These are phyloP conservation scores for Bibio marci DNA, from an alignment of 2,888 invertebrate genomes.

Conservation along the genomic window DNA sequence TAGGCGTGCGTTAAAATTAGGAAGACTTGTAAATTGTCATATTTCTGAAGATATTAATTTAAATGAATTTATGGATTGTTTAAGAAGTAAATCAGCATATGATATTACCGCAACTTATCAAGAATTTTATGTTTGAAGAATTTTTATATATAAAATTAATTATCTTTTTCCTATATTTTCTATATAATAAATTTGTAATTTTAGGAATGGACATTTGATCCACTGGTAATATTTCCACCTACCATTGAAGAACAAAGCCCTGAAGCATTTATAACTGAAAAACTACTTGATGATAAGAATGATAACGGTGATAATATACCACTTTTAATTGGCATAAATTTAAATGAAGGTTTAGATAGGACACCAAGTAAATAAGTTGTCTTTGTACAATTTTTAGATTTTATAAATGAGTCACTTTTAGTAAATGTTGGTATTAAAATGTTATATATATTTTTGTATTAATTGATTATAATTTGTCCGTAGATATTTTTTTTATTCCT, in stretches of 20 bases:
- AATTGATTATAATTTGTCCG: too few species aligned
- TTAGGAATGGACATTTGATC: conserved; percentile 60
- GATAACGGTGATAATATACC: conserved; percentile 33
- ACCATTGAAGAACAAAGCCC: conserved; percentile 50
- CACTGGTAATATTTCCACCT: conserved; percentile 65
- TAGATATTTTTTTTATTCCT: conserved; percentile 11
- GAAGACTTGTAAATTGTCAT: conserved; percentile 41
- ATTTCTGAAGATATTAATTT: conserved; percentile 27
- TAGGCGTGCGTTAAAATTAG: conserved; percentile 40
- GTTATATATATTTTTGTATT: too few species aligned
- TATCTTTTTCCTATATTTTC: too few species aligned
- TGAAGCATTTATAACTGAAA: conserved; percentile 49
- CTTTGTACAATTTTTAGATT: too few species aligned
- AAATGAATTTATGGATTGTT: conserved; percentile 38
- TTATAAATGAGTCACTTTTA: too few species aligned
- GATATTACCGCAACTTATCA: conserved; percentile 48
- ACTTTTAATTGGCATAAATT: conserved; percentile 55
- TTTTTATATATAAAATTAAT: too few species aligned
- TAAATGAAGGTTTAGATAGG: conserved; percentile 53
- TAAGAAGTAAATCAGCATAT: conserved; percentile 39
- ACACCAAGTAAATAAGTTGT: conserved; percentile 37
- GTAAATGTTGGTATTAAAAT: too few species aligned
- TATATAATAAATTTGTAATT: too few species aligned
- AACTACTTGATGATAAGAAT: conserved; percentile 31
- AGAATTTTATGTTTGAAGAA: conserved; percentile 44